phyloP scores from a whole-genome alignment of 2,113 vertebrate species.

The Miniopterus natalensis region DNA sequence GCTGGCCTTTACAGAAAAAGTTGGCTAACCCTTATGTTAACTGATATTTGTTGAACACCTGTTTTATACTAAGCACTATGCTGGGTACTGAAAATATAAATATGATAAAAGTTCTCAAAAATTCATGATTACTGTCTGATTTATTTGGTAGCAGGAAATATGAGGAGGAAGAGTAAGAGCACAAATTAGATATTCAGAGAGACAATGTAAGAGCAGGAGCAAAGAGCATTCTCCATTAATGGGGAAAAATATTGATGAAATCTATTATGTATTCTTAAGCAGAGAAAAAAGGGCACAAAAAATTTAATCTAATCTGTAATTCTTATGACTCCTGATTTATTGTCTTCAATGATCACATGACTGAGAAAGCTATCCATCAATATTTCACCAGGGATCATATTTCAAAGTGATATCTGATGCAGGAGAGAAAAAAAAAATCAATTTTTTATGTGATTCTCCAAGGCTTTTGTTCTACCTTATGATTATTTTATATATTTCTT shows the following conservation, averaged over 20 bases:
- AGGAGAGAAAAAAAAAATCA: not conserved
- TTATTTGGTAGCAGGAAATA: not conserved
- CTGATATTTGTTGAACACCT: not conserved
- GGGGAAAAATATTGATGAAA: not conserved
- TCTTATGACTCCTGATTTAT: not conserved
- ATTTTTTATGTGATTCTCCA: constrained; percentile 23
- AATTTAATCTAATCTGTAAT: not conserved
- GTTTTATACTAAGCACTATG: not conserved
- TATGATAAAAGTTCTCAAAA: not conserved
- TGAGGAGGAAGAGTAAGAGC: not conserved
- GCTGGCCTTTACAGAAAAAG: not conserved
- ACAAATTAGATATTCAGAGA: not conserved
- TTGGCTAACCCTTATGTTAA: not conserved
- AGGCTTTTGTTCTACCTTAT: not conserved
- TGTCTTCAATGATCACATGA: not conserved
- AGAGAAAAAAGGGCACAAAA: not conserved
- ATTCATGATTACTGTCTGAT: not conserved
- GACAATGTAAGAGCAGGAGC: not conserved
- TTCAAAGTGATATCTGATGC: constrained; percentile 44
- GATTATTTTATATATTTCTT: constrained; percentile 39
- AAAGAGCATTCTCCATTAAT: not conserved
- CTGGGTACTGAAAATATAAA: not conserved
- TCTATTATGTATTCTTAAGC: not conserved
- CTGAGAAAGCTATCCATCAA: not conserved
- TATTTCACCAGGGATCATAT: not conserved